Conservation (phyloP, 2,888 invertebrate genomes). For the Limenitis camilla region DNA sequence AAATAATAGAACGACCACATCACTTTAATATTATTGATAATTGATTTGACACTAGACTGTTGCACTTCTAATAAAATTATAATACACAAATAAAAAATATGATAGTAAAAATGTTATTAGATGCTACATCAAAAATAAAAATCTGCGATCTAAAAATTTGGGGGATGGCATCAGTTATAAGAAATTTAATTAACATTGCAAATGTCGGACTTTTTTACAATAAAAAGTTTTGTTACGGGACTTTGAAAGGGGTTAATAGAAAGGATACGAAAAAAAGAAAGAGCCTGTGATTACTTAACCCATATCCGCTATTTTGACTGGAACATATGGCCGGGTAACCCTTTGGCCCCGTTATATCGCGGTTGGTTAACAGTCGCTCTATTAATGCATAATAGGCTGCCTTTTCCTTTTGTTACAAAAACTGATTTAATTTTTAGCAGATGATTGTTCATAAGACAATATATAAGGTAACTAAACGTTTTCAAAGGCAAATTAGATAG, state of each 20-base stretch:
- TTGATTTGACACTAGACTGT: too few relatives aligned
- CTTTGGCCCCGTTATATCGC: conserved; percentile 69
- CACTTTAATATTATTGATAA: too few relatives aligned
- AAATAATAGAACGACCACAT: conserved; percentile 11
- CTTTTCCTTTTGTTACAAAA: conserved; percentile 35
- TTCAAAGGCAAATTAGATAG: neutral
- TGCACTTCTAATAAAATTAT: too few relatives aligned
- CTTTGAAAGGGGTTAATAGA: conserved; percentile 56
- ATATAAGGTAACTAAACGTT: neutral
- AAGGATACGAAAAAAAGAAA: conserved; percentile 59
- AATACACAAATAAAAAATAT: conserved; percentile 21
- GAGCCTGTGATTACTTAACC: conserved; percentile 69
- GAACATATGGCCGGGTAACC: conserved; percentile 66
- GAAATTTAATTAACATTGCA: conserved; percentile 60
- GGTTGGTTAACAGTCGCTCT: conserved; percentile 64
- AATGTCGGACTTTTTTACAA: conserved; percentile 53
- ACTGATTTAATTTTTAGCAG: conserved; percentile 45
- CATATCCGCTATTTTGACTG: conserved; percentile 61
- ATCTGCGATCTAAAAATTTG: too few relatives aligned
- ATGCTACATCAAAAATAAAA: too few relatives aligned
- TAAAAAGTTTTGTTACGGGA: conserved; percentile 46
- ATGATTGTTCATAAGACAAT: conserved; percentile 31
- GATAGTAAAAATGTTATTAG: too few relatives aligned
- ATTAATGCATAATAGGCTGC: conserved; percentile 50
- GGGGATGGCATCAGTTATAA: conserved; percentile 36